Percentiles rank a stretch among this genome's conserved stretches.
Conservation (phyloP, 2,113 vertebrate species). For the Amblyopsis rosae region DNA sequence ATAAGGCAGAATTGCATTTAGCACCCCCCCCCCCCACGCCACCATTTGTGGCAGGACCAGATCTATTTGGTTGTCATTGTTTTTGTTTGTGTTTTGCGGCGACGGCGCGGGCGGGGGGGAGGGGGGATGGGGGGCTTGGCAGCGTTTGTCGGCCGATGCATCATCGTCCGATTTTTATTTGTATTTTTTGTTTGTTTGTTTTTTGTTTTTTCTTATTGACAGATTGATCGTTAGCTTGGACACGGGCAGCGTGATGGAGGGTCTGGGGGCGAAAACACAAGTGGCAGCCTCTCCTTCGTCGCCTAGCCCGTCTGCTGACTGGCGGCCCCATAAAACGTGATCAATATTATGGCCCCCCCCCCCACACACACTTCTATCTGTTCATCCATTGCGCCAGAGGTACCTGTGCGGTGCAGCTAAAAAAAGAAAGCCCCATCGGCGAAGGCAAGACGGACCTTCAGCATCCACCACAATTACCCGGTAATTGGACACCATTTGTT, state of each 20-base stretch:
- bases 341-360: slow-evolving; percentile 48
- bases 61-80: slow-evolving; percentile 63
- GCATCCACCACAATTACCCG: slow-evolving; percentile 23
- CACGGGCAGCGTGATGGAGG: slow-evolving; percentile 61
- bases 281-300: slow-evolving; percentile 48
- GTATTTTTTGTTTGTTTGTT: slow-evolving; percentile 27
- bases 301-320: slow-evolving; percentile 40
- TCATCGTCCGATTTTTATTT: slow-evolving; percentile 63
- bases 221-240: slow-evolving; percentile 73
- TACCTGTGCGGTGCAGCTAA: slow-evolving; percentile 14
- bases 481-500: slow-evolving; percentile 41
- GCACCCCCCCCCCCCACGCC: slow-evolving; percentile 1
- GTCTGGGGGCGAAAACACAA: slow-evolving; percentile 55
- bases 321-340: slow-evolving; percentile 59
- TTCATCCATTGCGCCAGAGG: slow-evolving; percentile 44
- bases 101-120: neutral
- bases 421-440: slow-evolving; percentile 27
- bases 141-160: slow-evolving; percentile 63
- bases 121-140: neutral
- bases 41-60: slow-evolving; percentile 31
- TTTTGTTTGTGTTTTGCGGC: slow-evolving; percentile 55
- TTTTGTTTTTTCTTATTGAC: slow-evolving; percentile 54
- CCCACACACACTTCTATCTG: slow-evolving; percentile 42
- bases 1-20: slow-evolving; percentile 71
- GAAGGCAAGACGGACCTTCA: slow-evolving; percentile 30